phyloP scores from a whole-genome alignment of 1,140 invertebrate genomes.

The Cataglyphis hispanica region DNA sequence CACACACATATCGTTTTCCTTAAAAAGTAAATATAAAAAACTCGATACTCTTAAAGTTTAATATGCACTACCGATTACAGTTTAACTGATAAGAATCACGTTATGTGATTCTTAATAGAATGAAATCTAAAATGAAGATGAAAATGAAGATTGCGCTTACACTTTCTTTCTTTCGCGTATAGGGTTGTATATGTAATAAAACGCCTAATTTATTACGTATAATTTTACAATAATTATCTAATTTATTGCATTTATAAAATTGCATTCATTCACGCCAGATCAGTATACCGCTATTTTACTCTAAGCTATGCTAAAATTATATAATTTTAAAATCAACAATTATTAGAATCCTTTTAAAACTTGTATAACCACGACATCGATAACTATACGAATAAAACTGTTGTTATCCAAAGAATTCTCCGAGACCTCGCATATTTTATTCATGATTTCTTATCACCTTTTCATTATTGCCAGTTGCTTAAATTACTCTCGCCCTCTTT shows the following conservation, averaged over 20 bases:
- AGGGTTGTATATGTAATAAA: neutral
- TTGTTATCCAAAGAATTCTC: neutral
- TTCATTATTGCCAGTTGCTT: conserved; percentile 3
- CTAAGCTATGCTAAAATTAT: conserved; percentile 1
- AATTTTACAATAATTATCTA: neutral
- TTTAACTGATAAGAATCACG: neutral
- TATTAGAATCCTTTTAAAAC: conserved; percentile 15
- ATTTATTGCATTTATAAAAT: conserved; percentile 17
- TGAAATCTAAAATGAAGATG: neutral
- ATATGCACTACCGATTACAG: neutral
- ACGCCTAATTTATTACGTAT: neutral
- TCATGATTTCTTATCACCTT: conserved; percentile 21
- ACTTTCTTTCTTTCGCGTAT: neutral
- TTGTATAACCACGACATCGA: conserved; percentile 26
- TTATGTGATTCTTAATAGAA: neutral
- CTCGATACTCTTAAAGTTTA: neutral
- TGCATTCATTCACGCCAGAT: neutral
- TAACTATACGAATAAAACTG: neutral
- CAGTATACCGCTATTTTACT: neutral
- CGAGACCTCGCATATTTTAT: neutral
- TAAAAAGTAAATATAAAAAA: conserved; percentile 10
- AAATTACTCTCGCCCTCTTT: conserved; percentile 25
- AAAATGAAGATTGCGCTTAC: neutral
- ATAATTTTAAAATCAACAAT: conserved; percentile 25
- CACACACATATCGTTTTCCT: neutral